These are phyloP conservation scores for Macrosoma leucophasiata DNA, from an alignment of 2,888 invertebrate genomes.

Conservation along the genomic window DNA sequence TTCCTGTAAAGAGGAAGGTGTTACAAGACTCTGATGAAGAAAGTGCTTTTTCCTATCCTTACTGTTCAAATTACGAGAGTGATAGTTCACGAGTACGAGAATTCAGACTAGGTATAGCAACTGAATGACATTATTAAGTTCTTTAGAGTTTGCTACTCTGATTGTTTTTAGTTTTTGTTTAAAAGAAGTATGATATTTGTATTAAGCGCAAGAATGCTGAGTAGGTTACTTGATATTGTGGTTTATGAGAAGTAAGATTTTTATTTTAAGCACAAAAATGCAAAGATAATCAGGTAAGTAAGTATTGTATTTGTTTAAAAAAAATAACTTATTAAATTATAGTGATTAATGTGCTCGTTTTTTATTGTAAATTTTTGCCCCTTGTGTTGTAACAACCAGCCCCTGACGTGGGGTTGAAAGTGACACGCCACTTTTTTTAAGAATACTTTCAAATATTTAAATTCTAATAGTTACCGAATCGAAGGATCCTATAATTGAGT, in stretches of 20 bases:
- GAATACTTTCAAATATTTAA: background rate
- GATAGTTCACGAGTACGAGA: too few relatives aligned
- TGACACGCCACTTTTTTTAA: background rate
- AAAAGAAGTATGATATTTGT: too few relatives aligned
- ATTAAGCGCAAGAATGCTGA: too few relatives aligned
- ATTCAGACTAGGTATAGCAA: background rate
- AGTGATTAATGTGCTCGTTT: background rate
- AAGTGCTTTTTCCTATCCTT: background rate
- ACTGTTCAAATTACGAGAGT: background rate
- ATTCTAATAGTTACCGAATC: background rate
- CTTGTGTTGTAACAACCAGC: background rate
- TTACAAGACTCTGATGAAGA: conserved; percentile 1
- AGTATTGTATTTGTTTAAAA: background rate
- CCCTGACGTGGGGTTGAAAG: too few relatives aligned
- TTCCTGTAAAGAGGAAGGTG: conserved; percentile 1
- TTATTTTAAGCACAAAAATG: background rate
- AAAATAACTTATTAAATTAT: background rate
- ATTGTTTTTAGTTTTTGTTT: too few relatives aligned
- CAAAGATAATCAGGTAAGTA: background rate
- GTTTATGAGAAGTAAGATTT: too few relatives aligned
- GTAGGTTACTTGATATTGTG: too few relatives aligned
- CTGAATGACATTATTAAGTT: background rate
- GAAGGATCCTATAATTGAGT: too few relatives aligned
- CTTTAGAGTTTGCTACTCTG: background rate
- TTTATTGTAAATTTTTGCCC: too few relatives aligned